phyloP scores from a whole-genome alignment of 2,113 vertebrate genomes.

The Limanda limanda region DNA sequence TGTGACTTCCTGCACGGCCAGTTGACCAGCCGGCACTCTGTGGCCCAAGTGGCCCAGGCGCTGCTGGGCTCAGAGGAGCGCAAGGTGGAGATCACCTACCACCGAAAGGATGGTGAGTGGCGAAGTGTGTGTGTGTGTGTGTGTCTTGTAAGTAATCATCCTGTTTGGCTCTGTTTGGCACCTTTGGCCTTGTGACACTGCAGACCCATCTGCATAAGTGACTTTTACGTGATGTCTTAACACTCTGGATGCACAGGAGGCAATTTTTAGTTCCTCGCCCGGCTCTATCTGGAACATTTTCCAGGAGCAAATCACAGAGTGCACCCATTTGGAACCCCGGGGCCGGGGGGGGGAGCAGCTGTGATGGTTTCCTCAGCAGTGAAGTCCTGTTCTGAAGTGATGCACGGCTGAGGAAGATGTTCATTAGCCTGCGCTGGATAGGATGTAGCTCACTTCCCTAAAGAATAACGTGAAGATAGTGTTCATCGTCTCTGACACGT shows the following conservation, averaged over 20 bases:
- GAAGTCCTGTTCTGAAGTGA: constrained; percentile 55
- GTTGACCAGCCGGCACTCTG: constrained; percentile 90
- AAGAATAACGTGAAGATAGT: constrained; percentile 32
- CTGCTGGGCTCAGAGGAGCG: constrained; percentile 94
- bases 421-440: constrained; percentile 42
- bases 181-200: neutral
- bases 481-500: neutral
- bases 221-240: neutral
- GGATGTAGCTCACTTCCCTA: constrained; percentile 65
- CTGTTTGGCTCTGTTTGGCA: neutral
- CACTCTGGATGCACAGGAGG: constrained; percentile 10
- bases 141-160: neutral
- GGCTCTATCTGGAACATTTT: constrained; percentile 50
- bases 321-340: constrained; percentile 41
- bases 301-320: constrained; percentile 39
- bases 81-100: constrained; percentile 95
- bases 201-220: neutral
- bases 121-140: neutral
- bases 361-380: constrained; percentile 42
- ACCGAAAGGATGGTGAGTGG: constrained; percentile 95
- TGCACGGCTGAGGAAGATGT: constrained; percentile 18
- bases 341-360: constrained; percentile 27
- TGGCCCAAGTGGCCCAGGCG: constrained; percentile 94
- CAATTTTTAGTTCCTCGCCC: constrained; percentile 31
- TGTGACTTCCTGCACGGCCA: constrained; percentile 96